Percentiles rank a stretch among this genome's conserved stretches.
phyloP scores from a whole-genome alignment of 1,140 invertebrate species.

The Hydropsyche tenuis region DNA sequence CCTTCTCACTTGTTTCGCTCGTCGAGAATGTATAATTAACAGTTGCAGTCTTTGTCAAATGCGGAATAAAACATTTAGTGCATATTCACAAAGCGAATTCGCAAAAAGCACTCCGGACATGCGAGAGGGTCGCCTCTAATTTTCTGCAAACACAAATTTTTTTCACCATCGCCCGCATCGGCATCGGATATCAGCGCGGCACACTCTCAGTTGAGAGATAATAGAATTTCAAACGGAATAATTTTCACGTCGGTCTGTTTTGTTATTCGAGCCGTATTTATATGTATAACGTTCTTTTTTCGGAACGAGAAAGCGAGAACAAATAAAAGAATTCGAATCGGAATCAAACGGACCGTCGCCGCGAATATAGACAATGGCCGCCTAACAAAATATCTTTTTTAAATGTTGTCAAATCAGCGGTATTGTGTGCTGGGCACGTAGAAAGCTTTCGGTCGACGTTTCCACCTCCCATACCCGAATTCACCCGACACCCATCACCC shows the following conservation, averaged over 20 bases:
- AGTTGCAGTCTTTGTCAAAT: conserved; percentile 3
- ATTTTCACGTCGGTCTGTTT: no score
- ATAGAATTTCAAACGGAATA: no score
- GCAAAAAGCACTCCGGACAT: not conserved
- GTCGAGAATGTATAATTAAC: conserved; percentile 24
- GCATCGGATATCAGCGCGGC: not conserved
- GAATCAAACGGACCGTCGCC: not conserved
- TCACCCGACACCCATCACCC: not conserved
- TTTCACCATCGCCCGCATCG: not conserved
- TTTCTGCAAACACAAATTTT: conserved; percentile 15
- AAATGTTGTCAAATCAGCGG: conserved; percentile 48
- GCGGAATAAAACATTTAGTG: conserved; percentile 25
- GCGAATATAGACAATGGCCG: conserved; percentile 33
- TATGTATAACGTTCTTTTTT: no score
- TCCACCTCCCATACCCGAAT: not conserved
- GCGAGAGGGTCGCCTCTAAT: conserved; percentile 8
- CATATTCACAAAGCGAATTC: conserved; percentile 26
- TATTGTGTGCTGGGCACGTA: conserved; percentile 40
- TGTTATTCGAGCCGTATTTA: no score
- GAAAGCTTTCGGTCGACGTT: not conserved
- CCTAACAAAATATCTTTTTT: conserved; percentile 38
- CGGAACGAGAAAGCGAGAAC: not conserved
- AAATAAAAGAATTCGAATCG: not conserved
- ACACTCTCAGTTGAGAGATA: not conserved
- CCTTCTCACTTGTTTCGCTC: not conserved